Conservation (phyloP, 1,140 invertebrate species). For the Rhizoglyphus robini region DNA sequence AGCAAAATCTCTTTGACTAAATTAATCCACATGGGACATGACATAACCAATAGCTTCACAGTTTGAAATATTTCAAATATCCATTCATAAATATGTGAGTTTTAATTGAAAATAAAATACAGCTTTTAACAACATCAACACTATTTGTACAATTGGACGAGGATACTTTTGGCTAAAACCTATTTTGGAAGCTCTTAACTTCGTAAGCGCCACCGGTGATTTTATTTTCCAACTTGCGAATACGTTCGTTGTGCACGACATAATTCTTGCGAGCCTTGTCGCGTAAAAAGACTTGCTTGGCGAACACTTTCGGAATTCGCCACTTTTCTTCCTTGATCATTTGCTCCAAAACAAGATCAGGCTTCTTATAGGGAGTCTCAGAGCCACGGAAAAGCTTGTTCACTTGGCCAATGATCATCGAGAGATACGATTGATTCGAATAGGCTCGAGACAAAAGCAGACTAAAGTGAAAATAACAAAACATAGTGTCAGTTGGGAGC, state of each 20-base stretch:
- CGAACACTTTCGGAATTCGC: neutral
- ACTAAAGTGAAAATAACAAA: neutral
- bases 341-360: neutral
- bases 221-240: conserved; percentile 8
- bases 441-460: neutral
- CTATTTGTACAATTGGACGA: no score
- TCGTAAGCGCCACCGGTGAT: neutral
- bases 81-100: no score
- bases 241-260: conserved; percentile 6
- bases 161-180: no score
- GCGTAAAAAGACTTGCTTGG: neutral
- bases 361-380: neutral
- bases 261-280: neutral
- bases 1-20: neutral
- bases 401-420: neutral
- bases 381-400: neutral
- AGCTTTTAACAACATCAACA: no score
- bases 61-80: no score
- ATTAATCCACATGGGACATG: neutral
- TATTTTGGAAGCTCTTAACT: neutral
- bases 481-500: no score
- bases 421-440: neutral
- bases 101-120: no score
- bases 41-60: no score
- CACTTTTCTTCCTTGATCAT: neutral